Conservation (phyloP, 2,113 vertebrate genomes). For the Chitala chitala region DNA sequence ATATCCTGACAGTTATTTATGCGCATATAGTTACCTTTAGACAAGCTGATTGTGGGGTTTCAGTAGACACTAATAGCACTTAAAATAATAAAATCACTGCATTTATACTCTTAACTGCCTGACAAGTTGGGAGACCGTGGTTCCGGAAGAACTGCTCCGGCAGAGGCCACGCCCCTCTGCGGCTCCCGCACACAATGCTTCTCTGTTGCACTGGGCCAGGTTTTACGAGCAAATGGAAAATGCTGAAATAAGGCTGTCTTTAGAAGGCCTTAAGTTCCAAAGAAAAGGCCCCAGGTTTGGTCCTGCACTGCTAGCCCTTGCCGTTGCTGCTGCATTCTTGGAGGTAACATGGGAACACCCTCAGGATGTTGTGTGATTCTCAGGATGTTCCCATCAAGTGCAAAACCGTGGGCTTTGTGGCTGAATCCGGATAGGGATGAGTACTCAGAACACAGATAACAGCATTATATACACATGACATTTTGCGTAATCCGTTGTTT, state of each 20-base stretch:
- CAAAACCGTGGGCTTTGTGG: neutral
- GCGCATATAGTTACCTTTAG: constrained; percentile 27
- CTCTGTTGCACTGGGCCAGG: constrained; percentile 40
- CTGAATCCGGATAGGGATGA: neutral
- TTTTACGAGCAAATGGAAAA: constrained; percentile 35
- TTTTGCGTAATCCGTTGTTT: neutral
- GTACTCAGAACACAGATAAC: neutral
- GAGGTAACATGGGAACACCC: too few species aligned
- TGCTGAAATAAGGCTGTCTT: neutral
- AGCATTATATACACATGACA: neutral
- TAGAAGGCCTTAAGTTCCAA: too few species aligned
- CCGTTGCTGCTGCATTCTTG: too few species aligned
- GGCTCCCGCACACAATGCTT: constrained; percentile 40
- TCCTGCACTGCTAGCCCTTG: too few species aligned
- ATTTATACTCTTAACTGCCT: constrained; percentile 43
- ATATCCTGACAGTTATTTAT: constrained; percentile 19
- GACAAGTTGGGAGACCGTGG: constrained; percentile 41
- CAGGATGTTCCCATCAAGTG: neutral
- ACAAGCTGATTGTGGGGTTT: constrained; percentile 18
- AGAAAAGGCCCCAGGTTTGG: too few species aligned
- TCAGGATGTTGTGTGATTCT: neutral
- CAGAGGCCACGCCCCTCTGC: constrained; percentile 28
- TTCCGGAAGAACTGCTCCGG: constrained; percentile 46
- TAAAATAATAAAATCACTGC: constrained; percentile 37
- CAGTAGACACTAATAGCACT: constrained; percentile 29